phyloP scores from a whole-genome alignment of 2,888 invertebrate genomes.

The Orthosia gracilis region DNA sequence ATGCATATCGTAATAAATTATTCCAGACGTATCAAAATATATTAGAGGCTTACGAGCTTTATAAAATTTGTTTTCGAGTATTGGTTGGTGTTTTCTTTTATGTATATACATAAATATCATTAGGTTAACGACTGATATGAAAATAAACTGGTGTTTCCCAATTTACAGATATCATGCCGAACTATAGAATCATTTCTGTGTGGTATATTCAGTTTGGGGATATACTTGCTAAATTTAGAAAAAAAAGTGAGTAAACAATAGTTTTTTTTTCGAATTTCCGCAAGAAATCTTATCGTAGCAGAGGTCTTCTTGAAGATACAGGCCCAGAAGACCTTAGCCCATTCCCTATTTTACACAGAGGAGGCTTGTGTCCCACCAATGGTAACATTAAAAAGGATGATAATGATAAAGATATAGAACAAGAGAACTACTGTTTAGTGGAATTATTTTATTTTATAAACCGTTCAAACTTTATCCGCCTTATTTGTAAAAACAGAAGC shows the following conservation, averaged over 20 bases:
- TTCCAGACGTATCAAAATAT: slow-evolving; percentile 7
- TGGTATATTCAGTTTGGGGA: background rate
- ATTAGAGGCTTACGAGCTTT: slow-evolving; percentile 1
- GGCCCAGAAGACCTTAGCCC: too few relatives aligned
- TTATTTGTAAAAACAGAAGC: too few relatives aligned
- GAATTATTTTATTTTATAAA: too few relatives aligned
- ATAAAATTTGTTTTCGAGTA: background rate
- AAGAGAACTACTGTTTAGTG: too few relatives aligned
- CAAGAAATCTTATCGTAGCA: too few relatives aligned
- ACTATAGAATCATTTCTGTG: background rate
- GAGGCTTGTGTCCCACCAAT: too few relatives aligned
- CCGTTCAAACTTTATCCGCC: too few relatives aligned
- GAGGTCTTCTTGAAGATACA: too few relatives aligned
- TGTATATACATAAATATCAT: background rate
- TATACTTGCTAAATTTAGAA: background rate
- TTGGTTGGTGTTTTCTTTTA: background rate
- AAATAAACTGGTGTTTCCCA: background rate
- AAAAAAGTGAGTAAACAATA: slow-evolving; percentile 8
- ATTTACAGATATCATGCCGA: slow-evolving; percentile 13
- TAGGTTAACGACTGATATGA: background rate
- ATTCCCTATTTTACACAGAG: too few relatives aligned
- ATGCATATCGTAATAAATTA: background rate
- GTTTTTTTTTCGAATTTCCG: background rate
- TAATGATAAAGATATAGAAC: too few relatives aligned
- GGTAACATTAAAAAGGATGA: too few relatives aligned